Base-by-base conservation (phyloP, 2,797 vertebrate species). In the Momotus momota region DNA sequence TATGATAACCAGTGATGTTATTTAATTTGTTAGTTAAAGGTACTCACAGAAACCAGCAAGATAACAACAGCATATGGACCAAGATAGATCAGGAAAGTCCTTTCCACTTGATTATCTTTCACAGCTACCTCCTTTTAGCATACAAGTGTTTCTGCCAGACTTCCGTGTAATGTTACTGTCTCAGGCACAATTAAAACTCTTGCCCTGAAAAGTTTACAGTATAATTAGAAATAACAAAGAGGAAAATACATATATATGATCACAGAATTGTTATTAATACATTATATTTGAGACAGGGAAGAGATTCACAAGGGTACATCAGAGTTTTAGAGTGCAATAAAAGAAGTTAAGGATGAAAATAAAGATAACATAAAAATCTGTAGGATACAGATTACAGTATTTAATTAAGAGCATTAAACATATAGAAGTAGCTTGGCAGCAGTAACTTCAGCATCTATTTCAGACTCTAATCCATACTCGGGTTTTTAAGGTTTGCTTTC, bases 1-100 rank as follows among this genome's bases (percentile, higher is more conserved):
- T 1, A 69, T 46, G 2, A 15, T 16, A 86, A 61, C 13, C 20
- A 61, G 12, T 67, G 33, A 38, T n/a, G 14, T 43, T 69, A 31
- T 51, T 93, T 64, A 60, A 78, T 83, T 74, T 78, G 61, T 26
- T 46, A 25, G 3, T 79, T 86, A 61, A 75, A 92, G 13, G 18
- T 64, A 73, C 14, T 77, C 51, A 40, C 29, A 71, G 52, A 48
- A 8, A 29, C 13, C 7, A 49, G 10, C 26, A 61, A 71, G 43
- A 38, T 4, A 49, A 35, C 48, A 71, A 35, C 23, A 92, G 21
- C 15, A 9, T 75, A 89, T 81, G 29, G 69, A 27, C 12, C 18
- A 46, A 70, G 40, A 25, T 1, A 79, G 27, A 67, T 4, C 10
- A 26, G 14, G 5, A 67, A 48, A 66, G 6, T 15, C 6, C 4